These are phyloP conservation scores for Chelidonichthys spinosus DNA, from an alignment of 2,797 vertebrate genomes.

Conservation along the genomic window DNA sequence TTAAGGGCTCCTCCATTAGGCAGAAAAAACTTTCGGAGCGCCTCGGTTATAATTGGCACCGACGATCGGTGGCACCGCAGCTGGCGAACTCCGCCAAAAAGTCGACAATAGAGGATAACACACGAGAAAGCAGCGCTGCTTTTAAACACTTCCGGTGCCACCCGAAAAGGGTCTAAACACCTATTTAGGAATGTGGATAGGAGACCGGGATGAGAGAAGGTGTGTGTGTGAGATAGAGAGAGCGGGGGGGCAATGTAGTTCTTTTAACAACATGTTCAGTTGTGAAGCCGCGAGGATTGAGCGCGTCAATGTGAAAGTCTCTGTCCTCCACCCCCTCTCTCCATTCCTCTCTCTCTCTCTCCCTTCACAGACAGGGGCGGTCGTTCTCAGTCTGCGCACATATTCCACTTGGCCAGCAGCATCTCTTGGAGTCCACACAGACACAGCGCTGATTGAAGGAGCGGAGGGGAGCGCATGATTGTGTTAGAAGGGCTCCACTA, in stretches of 20 bases:
- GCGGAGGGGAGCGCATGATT: slow-evolving; percentile 64
- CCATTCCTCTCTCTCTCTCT: slow-evolving; percentile 38
- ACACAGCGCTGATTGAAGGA: slow-evolving; percentile 77
- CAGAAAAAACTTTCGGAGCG: slow-evolving; percentile 49
- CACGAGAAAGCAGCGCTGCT: neutral
- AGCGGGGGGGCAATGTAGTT: slow-evolving; percentile 18
- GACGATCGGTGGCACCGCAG: slow-evolving; percentile 38
- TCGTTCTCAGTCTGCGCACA: slow-evolving; percentile 86
- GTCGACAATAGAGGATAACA: slow-evolving; percentile 19
- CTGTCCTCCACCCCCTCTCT: slow-evolving; percentile 39
- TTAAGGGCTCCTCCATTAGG: slow-evolving; percentile 61
- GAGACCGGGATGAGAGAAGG: neutral
- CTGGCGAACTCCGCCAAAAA: slow-evolving; percentile 40
- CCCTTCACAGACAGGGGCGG: slow-evolving; percentile 73
- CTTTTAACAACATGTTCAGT: slow-evolving; percentile 77
- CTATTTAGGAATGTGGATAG: slow-evolving; percentile 1
- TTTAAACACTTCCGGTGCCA: slow-evolving; percentile 16
- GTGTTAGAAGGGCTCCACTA: slow-evolving; percentile 57
- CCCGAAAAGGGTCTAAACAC: neutral
- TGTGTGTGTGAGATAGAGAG: neutral
- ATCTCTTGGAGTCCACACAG: slow-evolving; percentile 75
- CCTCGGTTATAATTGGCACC: slow-evolving; percentile 61
- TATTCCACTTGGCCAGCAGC: slow-evolving; percentile 79
- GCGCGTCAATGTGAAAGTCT: slow-evolving; percentile 62
- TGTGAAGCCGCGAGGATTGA: slow-evolving; percentile 58